Base-by-base conservation (phyloP, 2,888 invertebrate species). In the Limenitis camilla region DNA sequence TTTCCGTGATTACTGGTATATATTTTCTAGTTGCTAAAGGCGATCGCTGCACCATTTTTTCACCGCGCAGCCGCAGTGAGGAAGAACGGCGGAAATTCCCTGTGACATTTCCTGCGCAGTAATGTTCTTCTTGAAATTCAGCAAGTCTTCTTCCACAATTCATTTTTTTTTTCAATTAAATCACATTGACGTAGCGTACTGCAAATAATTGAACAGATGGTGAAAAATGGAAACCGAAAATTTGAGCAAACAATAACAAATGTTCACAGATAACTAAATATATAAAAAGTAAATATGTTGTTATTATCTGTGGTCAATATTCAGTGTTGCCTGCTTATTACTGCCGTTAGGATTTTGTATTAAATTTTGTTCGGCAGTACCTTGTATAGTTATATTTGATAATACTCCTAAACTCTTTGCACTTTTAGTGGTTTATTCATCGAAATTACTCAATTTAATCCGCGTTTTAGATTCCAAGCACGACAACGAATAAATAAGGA, bases 1-100 rank as follows among this genome's bases (percentile, higher is more conserved):
- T 89, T 88, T 91, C 90, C 88, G 89, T 90, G 89, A 91, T 90
- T 88, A 89, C 81, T 66, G 89, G 89, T 72, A 90, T 90, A 75
- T 84, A 78, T 82, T 74, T 87, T 74, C 80, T 84, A 67, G 80
- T 84, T 75, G 78, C 77, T 72, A 84, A 75, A 69, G 86, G 88
- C 71, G 89, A 88, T 60, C 87, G 86, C 68, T 84, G 87, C 81
- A 85, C 79, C 82, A 87, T 87, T 78, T 88, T 85, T 81, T 90
- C 90, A 69, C 90, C 91, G 78, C 91, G 91, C 90, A 92, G 73
- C 71, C 92, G 91, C 90, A 92, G 76, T 75, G 92, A 91, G 52
- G 88, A 86, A 65, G 91, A 89, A 73, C 92, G 91, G 60, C 90
- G 90, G 75, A 92, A 89, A 69, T 83, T 77, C 69, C 88, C 75